Conservation (phyloP, 2,888 invertebrate genomes). For the Campoplex nolae region DNA sequence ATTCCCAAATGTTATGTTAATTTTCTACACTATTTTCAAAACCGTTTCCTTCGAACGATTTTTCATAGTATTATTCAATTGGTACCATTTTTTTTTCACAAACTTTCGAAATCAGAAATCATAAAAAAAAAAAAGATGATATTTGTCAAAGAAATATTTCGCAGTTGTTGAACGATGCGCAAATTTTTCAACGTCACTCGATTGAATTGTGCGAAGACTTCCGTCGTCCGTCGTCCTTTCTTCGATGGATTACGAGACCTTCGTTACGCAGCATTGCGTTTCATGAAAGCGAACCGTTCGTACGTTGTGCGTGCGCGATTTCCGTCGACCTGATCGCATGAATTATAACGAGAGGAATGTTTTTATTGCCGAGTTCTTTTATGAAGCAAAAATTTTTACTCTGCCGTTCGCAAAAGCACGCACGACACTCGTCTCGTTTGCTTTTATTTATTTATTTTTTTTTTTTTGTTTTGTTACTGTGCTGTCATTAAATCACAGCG, state of each 20-base stretch:
- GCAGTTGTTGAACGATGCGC: not conserved
- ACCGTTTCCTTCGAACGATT: not conserved
- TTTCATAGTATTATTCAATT: not conserved
- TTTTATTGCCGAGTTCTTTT: slow-evolving; percentile 39
- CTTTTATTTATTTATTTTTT: too few species aligned
- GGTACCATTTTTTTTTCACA: not conserved
- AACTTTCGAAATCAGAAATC: not conserved
- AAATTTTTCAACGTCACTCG: not conserved
- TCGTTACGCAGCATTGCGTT: slow-evolving; percentile 64
- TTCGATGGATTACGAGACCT: slow-evolving; percentile 49
- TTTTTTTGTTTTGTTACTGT: not conserved
- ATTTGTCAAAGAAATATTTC: not conserved
- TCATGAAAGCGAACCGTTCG: slow-evolving; percentile 60
- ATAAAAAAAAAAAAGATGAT: not conserved
- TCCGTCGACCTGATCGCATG: slow-evolving; percentile 6
- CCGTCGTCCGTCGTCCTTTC: slow-evolving; percentile 41
- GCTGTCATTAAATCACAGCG: not conserved
- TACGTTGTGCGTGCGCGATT: slow-evolving; percentile 21
- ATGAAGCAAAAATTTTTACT: not conserved
- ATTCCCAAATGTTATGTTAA: too few species aligned
- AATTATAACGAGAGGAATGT: slow-evolving; percentile 42
- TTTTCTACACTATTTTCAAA: not conserved
- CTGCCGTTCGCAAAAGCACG: slow-evolving; percentile 23
- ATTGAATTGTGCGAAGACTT: not conserved
- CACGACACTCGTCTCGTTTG: slow-evolving; percentile 33